phyloP scores from a whole-genome alignment of 2,797 vertebrate species.

The Alcedo atthis region DNA sequence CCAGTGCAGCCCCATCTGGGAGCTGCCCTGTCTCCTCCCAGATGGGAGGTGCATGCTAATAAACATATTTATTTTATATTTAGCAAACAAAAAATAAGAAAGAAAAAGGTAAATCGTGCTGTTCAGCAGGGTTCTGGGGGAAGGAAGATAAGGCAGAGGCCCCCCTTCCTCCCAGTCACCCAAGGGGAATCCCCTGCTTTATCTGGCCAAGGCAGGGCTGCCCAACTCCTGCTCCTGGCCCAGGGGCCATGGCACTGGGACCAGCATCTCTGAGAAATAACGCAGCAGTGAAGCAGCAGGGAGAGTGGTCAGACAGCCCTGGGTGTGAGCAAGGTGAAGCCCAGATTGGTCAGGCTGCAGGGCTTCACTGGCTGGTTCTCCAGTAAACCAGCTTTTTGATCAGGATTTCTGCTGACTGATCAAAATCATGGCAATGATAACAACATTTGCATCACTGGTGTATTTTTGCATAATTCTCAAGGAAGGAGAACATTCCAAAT shows the following conservation, averaged over 20 bases:
- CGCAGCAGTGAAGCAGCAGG: neutral
- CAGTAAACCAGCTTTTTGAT: neutral
- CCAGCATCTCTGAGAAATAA: neutral
- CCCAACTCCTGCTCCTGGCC: neutral
- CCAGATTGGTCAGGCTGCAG: neutral
- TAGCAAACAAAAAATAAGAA: neutral
- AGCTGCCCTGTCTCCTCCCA: neutral
- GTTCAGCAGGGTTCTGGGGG: neutral
- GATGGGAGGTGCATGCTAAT: neutral
- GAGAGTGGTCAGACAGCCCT: neutral
- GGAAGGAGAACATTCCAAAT: neutral
- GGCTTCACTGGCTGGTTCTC: neutral
- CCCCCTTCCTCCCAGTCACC: neutral
- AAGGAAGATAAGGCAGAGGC: conserved; percentile 4
- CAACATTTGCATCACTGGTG: neutral
- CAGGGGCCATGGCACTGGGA: fast-evolving
- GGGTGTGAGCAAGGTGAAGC: neutral
- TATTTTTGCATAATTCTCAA: neutral
- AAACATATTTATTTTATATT: neutral
- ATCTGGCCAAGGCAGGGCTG: neutral
- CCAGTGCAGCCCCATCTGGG: neutral
- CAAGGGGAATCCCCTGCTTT: fast-evolving
- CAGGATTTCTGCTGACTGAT: neutral
- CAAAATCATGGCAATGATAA: fast-evolving
- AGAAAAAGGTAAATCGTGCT: fast-evolving